Conservation (phyloP, 2,113 vertebrate genomes). For the Otolemur garnettii region DNA sequence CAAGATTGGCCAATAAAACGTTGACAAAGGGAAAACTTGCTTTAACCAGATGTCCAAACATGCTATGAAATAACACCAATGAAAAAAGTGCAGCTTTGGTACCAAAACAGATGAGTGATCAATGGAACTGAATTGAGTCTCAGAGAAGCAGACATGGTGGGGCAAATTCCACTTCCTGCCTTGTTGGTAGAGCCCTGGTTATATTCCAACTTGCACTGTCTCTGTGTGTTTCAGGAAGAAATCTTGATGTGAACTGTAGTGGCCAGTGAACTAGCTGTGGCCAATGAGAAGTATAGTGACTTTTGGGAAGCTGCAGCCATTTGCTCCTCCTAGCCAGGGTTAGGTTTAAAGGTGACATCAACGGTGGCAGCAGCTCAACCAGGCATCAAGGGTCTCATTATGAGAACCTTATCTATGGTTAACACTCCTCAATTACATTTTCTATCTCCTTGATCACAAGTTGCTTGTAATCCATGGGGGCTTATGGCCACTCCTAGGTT, state of each 20-base stretch:
- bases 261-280: not conserved
- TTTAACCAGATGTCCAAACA: not conserved
- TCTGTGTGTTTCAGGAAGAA: not conserved
- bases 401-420: not conserved
- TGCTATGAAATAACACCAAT: not conserved
- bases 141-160: not conserved
- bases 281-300: not conserved
- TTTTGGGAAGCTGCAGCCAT: not conserved
- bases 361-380: not conserved
- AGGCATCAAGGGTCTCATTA: not conserved
- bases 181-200: not conserved
- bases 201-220: not conserved
- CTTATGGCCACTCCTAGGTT: not conserved
- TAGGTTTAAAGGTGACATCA: conserved; percentile 8
- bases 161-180: not conserved
- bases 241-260: not conserved
- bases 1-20: not conserved
- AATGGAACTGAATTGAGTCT: not conserved
- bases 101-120: not conserved
- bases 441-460: not conserved
- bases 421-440: not conserved
- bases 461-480: not conserved
- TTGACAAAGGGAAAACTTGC: not conserved
- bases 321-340: not conserved
- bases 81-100: not conserved